These are phyloP conservation scores for Oryzias dopingdopingensis DNA, from an alignment of 2,797 vertebrate species.

Conservation along the genomic window DNA sequence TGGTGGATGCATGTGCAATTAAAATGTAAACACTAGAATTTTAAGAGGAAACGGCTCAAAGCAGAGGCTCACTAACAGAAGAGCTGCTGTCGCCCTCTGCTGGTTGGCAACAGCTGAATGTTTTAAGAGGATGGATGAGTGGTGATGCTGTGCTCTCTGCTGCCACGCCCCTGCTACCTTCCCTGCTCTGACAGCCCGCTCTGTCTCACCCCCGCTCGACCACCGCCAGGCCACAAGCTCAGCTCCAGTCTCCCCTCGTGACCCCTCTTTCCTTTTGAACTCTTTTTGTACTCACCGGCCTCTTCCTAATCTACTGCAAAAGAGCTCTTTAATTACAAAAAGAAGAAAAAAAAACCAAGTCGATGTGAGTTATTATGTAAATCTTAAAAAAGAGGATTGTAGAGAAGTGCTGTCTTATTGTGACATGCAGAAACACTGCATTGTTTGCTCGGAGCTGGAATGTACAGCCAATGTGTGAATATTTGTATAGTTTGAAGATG, in stretches of 20 bases:
- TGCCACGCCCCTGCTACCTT: constrained; percentile 66
- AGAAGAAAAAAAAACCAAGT: constrained; percentile 10
- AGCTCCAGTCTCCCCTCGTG: constrained; percentile 17
- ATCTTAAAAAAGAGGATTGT: constrained; percentile 47
- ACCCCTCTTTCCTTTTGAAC: constrained; percentile 33
- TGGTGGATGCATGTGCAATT: constrained; percentile 44
- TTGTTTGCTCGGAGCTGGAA: constrained; percentile 57
- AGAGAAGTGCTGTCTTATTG: constrained; percentile 48
- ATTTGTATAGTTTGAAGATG: constrained; percentile 80
- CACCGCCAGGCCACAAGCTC: constrained; percentile 12
- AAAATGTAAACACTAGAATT: constrained; percentile 8
- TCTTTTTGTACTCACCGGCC: constrained; percentile 27
- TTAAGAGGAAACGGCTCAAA: neutral
- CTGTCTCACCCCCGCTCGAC: constrained; percentile 57
- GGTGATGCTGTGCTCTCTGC: constrained; percentile 75
- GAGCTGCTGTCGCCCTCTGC: constrained; percentile 17
- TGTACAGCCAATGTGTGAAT: constrained; percentile 80
- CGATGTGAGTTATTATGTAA: constrained; percentile 38
- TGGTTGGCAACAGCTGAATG: constrained; percentile 69
- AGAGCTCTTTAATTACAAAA: constrained; percentile 40
- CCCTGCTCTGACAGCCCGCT: constrained; percentile 65
- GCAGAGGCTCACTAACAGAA: constrained; percentile 3
- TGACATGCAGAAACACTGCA: constrained; percentile 59
- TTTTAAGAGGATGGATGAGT: constrained; percentile 55
- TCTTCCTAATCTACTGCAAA: constrained; percentile 30